These are phyloP conservation scores for Macrobrachium nipponense DNA, from an alignment of 1,140 invertebrate genomes.

Conservation along the genomic window DNA sequence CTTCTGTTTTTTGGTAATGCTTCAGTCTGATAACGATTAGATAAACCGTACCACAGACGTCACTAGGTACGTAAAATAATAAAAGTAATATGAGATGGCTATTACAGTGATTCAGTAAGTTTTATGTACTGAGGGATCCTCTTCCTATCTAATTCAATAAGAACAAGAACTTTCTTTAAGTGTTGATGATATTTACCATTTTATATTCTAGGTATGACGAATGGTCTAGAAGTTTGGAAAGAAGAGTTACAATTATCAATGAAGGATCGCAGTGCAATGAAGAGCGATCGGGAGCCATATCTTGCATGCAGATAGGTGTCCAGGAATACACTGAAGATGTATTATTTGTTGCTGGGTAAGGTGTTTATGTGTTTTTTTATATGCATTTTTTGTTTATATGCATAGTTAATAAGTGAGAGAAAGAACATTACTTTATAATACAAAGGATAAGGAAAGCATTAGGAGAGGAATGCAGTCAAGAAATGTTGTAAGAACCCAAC, in stretches of 20 bases:
- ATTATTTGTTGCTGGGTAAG: constrained; percentile 47
- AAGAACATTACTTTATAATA: no score
- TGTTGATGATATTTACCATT: background rate
- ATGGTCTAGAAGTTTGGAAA: constrained; percentile 26
- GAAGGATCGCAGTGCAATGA: constrained; percentile 55
- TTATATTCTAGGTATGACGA: constrained; percentile 31
- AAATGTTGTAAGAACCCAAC: no score
- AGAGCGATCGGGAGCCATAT: constrained; percentile 45
- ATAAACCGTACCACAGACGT: no score
- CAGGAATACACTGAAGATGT: constrained; percentile 20
- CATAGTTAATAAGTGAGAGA: no score
- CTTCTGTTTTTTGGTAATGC: no score
- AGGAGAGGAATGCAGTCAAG: no score
- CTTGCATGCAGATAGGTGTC: constrained; percentile 49
- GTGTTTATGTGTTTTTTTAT: no score
- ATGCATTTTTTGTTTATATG: no score
- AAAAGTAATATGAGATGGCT: background rate
- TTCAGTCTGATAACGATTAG: no score
- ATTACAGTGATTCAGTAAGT: background rate
- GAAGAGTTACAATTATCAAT: constrained; percentile 31
- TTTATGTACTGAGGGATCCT: no score
- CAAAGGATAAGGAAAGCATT: no score
- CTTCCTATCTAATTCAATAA: background rate
- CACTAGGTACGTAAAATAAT: background rate
- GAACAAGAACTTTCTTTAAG: no score